Conservation (phyloP, 64 coral and sea anemone genomes). For the Hydrozoanthus tunicans region DNA sequence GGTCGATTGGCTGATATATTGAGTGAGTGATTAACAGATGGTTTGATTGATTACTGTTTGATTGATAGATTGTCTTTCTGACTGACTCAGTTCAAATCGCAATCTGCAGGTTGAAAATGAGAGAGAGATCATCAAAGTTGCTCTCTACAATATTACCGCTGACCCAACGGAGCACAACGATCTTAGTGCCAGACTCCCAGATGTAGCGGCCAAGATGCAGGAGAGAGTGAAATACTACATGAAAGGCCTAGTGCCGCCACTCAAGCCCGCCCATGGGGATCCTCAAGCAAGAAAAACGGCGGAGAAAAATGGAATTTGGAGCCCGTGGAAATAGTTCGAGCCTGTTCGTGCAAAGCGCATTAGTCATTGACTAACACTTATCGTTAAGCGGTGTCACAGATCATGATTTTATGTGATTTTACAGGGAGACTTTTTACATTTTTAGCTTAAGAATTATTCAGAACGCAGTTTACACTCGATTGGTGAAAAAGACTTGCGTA, state of each 20-base stretch:
- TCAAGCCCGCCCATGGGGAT: neutral
- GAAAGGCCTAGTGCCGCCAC: neutral
- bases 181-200: neutral
- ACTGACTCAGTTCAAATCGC: neutral
- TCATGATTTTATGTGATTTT: no score
- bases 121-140: conserved; percentile 6
- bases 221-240: neutral
- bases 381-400: no score
- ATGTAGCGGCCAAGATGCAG: neutral
- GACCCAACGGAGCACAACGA: conserved; percentile 4
- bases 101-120: neutral
- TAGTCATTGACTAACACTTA: no score
- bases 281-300: conserved; percentile 3
- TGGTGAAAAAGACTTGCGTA: no score
- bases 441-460: no score
- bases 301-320: neutral
- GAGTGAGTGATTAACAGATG: neutral
- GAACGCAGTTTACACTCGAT: no score
- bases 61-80: neutral
- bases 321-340: neutral
- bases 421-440: no score
- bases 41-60: neutral
- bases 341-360: no score
- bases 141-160: conserved; percentile 2
- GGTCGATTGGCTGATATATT: no score